phyloP scores from a whole-genome alignment of 2,797 vertebrate genomes.

The Eulemur mongoz region DNA sequence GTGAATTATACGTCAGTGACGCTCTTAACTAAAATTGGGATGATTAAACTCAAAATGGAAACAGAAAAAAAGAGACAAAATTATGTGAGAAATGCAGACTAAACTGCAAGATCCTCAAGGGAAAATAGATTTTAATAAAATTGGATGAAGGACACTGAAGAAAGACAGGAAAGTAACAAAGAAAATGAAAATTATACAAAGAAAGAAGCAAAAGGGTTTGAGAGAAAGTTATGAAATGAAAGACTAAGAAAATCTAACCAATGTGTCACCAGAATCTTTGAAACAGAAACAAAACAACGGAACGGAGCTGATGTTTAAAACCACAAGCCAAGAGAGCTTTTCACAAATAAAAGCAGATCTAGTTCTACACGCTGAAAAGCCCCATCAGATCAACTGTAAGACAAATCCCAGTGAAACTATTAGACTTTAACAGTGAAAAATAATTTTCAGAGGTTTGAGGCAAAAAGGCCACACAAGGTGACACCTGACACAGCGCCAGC shows the following conservation, averaged over 20 bases:
- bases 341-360: not conserved
- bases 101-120: not conserved
- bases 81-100: not conserved
- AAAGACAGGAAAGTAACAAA: not conserved
- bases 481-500: too few relatives aligned
- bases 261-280: too few relatives aligned
- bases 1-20: not conserved
- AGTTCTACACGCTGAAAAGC: too few relatives aligned
- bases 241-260: not conserved
- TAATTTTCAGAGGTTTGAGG: not conserved
- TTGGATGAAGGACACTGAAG: not conserved
- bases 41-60: not conserved
- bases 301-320: not conserved
- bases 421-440: not conserved
- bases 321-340: not conserved
- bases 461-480: not conserved
- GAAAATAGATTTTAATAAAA: not conserved
- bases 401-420: not conserved
- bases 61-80: not conserved
- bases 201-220: not conserved
- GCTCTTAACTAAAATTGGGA: not conserved
- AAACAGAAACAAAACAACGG: not conserved
- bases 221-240: not conserved
- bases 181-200: not conserved
- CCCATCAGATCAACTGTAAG: not conserved